Percentiles rank a stretch among this genome's conserved stretches.
Conservation (phyloP, 2,797 vertebrate genomes). For the Cheracebus regulus region DNA sequence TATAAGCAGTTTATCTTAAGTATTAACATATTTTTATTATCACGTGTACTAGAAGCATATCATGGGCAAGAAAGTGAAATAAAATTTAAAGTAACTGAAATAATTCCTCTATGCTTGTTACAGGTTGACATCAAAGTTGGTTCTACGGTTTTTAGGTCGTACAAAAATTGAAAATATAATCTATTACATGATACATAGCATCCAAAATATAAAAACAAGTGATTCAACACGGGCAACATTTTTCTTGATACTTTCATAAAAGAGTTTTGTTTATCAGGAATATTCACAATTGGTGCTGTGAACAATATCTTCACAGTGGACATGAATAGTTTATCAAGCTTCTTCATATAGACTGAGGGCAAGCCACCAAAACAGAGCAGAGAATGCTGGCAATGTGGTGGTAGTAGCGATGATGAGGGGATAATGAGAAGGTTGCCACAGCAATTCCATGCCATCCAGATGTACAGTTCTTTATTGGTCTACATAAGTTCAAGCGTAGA, state of each 20-base stretch:
- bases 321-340: neutral
- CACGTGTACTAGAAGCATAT: neutral
- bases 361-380: neutral
- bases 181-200: neutral
- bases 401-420: rapidly evolving
- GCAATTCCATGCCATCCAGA: neutral
- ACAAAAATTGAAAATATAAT: neutral
- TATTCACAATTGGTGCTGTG: neutral
- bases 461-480: neutral
- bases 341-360: neutral
- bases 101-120: neutral
- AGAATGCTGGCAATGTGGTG: neutral
- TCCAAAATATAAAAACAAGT: neutral
- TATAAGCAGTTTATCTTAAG: neutral
- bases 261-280: neutral
- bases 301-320: neutral
- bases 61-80: neutral
- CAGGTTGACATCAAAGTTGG: neutral
- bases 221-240: neutral
- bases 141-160: neutral
- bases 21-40: constrained; percentile 10
- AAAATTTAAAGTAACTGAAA: neutral
- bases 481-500: neutral
- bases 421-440: too few species aligned
- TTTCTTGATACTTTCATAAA: neutral